phyloP scores from a whole-genome alignment of 2,797 vertebrate genomes.

The Ctenopoma kingsleyae region DNA sequence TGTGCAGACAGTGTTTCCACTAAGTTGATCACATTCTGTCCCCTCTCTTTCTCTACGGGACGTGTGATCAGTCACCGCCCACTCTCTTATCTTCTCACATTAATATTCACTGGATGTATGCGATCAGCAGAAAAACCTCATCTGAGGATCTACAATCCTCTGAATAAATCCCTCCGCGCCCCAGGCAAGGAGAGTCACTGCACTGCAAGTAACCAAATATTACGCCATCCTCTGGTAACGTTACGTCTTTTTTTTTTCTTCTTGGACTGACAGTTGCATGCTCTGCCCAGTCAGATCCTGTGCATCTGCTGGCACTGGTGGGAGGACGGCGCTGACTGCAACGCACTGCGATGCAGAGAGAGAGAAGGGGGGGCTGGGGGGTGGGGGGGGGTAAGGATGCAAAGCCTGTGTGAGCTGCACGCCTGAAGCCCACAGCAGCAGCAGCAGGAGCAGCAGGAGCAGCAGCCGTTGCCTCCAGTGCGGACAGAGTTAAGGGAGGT shows the following conservation, averaged over 20 bases:
- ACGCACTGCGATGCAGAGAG: conserved; percentile 63
- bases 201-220: conserved; percentile 30
- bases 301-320: conserved; percentile 44
- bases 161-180: conserved; percentile 43
- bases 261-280: conserved; percentile 25
- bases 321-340: conserved; percentile 63
- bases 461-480: conserved; percentile 21
- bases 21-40: conserved; percentile 32
- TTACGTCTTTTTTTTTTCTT: not conserved
- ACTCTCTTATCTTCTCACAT: conserved; percentile 52
- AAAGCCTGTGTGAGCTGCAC: conserved; percentile 23
- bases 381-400: not conserved
- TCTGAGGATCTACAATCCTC: conserved; percentile 14
- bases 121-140: conserved; percentile 39
- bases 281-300: conserved; percentile 30
- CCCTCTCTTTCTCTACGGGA: conserved; percentile 14
- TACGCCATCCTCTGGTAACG: conserved; percentile 59
- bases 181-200: conserved; percentile 6
- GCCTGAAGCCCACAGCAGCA: conserved; percentile 33
- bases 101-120: conserved; percentile 50
- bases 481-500: conserved; percentile 35
- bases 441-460: conserved; percentile 18
- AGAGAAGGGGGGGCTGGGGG: no score
- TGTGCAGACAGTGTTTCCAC: conserved; percentile 18
- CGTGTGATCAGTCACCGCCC: conserved; percentile 60